Evolutionary conservation across 1,140 invertebrate genomes (phyloP).

Genomic region (Drosophila bipectinata): DNA sequence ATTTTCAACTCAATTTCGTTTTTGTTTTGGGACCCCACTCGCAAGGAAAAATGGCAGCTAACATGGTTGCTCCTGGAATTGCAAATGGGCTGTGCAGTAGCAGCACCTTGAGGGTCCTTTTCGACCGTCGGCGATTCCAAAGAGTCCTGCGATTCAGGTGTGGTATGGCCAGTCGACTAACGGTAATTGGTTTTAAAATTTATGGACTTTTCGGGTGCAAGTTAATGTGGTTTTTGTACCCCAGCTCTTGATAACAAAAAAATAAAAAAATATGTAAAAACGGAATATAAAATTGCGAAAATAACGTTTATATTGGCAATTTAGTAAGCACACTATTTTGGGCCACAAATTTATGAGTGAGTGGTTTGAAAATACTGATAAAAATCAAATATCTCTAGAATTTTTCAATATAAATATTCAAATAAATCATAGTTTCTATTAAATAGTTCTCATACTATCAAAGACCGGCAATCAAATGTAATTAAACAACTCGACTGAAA

Average conservation of each 20-base stretch:
- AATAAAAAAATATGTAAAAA: not conserved
- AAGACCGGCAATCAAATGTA: constrained; percentile 39
- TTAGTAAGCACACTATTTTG: no score
- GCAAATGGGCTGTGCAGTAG: constrained; percentile 7
- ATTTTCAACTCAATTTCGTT: constrained; percentile 61
- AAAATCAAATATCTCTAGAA: no score
- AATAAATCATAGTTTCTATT: constrained; percentile 33
- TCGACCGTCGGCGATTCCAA: constrained; percentile 19
- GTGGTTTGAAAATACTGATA: no score
- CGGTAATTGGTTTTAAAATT: constrained; percentile 41
- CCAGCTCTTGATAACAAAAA: not conserved
- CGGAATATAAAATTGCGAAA: not conserved
- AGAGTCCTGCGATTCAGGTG: constrained; percentile 7
- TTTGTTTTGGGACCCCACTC: constrained; percentile 2
- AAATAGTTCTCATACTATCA: constrained; percentile 27
- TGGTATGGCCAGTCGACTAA: not conserved
- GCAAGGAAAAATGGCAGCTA: constrained; percentile 42
- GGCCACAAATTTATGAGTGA: no score
- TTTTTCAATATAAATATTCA: not conserved
- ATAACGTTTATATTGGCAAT: not conserved
- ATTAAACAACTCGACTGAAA: constrained; percentile 50
- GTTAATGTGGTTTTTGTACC: not conserved
- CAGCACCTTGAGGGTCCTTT: constrained; percentile 20
- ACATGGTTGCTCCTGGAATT: constrained; percentile 29
- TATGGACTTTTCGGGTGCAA: constrained; percentile 23